Conservation (phyloP, 2,797 vertebrate species). For the Sebastes iracundus region DNA sequence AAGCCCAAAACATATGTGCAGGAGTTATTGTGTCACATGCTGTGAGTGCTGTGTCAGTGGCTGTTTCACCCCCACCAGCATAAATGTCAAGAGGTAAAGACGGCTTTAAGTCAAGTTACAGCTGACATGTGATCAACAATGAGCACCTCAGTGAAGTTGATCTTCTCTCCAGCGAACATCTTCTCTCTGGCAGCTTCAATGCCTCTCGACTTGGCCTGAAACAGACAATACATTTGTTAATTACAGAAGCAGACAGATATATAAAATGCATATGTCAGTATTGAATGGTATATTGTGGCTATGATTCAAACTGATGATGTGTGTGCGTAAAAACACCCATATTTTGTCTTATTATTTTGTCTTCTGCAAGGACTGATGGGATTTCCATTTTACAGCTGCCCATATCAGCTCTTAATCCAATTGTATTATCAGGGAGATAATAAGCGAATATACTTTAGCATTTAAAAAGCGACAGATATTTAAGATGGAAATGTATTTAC, state of each 20-base stretch:
- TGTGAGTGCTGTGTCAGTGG: background rate
- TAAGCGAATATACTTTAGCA: background rate
- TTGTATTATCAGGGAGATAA: background rate
- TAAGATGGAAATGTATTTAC: constrained; percentile 74
- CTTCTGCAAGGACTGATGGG: background rate
- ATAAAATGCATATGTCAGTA: background rate
- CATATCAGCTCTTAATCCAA: background rate
- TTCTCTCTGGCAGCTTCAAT: constrained; percentile 89
- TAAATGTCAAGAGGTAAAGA: constrained; percentile 17
- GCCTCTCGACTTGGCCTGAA: constrained; percentile 91
- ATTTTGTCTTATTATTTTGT: background rate
- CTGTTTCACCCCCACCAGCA: background rate
- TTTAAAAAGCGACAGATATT: background rate
- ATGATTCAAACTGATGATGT: background rate
- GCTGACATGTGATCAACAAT: background rate
- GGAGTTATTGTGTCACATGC: background rate
- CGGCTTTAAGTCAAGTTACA: background rate
- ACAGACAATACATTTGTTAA: background rate
- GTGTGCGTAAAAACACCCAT: background rate
- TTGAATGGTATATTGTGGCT: background rate
- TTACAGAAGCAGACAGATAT: background rate
- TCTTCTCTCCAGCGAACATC: constrained; percentile 95
- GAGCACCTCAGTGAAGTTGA: constrained; percentile 97
- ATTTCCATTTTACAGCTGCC: background rate
- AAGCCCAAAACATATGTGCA: background rate